A percentile compares a stretch with the other conserved stretches of the same genome.
Conservation (phyloP, 2,113 vertebrate genomes). For the Leuciscus idus region DNA sequence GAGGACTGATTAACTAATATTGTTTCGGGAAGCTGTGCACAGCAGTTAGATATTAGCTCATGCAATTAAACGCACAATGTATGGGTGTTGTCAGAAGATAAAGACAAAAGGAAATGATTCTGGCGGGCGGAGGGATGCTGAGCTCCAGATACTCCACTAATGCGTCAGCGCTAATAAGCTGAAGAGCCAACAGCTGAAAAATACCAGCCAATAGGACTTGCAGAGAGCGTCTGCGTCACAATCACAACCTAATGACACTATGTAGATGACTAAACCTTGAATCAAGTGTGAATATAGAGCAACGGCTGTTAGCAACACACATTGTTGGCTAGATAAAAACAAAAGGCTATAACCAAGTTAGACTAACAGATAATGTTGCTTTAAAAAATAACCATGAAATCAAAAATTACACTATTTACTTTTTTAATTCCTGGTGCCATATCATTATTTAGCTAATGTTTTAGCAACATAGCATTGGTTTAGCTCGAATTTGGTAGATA, state of each 20-base stretch:
- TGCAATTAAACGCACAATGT: slow-evolving; percentile 20
- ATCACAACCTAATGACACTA: slow-evolving; percentile 22
- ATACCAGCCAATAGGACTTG: slow-evolving; percentile 37
- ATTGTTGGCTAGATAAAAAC: neutral
- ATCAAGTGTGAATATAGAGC: neutral
- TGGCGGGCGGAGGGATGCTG: slow-evolving; percentile 1
- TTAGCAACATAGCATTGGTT: neutral
- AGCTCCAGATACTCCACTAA: slow-evolving; percentile 33
- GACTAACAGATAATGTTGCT: neutral
- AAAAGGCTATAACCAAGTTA: neutral
- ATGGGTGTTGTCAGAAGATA: slow-evolving; percentile 36
- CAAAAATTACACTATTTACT: neutral
- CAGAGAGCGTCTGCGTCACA: slow-evolving; percentile 31
- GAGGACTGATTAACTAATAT: slow-evolving; percentile 25
- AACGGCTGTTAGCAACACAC: slow-evolving; percentile 5
- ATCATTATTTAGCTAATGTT: neutral
- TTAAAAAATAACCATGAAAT: neutral
- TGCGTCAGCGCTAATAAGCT: slow-evolving; percentile 26
- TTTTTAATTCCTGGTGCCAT: neutral
- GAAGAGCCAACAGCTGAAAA: slow-evolving; percentile 27
- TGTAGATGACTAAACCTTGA: slow-evolving; percentile 30
- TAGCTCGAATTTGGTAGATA: neutral
- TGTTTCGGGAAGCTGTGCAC: slow-evolving; percentile 17
- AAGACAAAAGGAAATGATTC: slow-evolving; percentile 49
- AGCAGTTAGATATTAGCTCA: slow-evolving; percentile 42